Evolutionary conservation across 2,888 invertebrate genomes (phyloP), one percentile per base, ranked within the genome.

Genomic region (Eristalis tenax): DNA sequence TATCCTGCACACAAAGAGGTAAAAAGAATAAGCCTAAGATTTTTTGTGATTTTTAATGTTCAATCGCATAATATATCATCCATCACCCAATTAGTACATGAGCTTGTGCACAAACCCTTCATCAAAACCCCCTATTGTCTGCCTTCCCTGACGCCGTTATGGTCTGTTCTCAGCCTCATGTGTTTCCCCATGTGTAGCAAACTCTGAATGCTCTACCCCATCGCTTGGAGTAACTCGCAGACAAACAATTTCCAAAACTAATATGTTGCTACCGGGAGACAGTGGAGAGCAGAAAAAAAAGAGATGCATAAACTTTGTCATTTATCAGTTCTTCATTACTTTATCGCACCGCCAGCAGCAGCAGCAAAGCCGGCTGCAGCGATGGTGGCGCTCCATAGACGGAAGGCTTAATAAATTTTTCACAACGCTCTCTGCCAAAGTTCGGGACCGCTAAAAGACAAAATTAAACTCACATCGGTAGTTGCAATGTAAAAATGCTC

Each of bases 391-490:
- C 40, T 75, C 64, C 70, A 75, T 70, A 57, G 65, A 65, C 76
- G 59, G 65, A 82, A 70, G 65, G 70, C 59, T 76, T 82, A 63
- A 66, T 82, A 76, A 66, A 82, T 66, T 71, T 76, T 82, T 82
- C 38, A 76, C 40, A 22, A 65, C 59, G 26, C 5, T 69, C 13
- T 56, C 38, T 56, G n/a, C 61, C 32, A 32, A 38, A 64, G 65
- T 63, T 40, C 23, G 70, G 43, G 70, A 75, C 70, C 75, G 66
- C 50, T 71, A 76, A 82, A 66, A 82, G 82, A 71, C 82, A 82
- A 76, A 76, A 82, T 82, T 76, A 82, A 82, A 76, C 71, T 82
- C 71, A 23, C 73, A 80, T 80, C 50, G 80, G 73, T 80, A 73
- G 74, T 63, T 68, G 81, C 70, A 71, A 61, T 71, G 76, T 65